Percentiles rank a stretch among this genome's conserved stretches.
These are phyloP conservation scores for Antigone vipio DNA, from an alignment of 2,113 vertebrate species.

Conservation along the genomic window DNA sequence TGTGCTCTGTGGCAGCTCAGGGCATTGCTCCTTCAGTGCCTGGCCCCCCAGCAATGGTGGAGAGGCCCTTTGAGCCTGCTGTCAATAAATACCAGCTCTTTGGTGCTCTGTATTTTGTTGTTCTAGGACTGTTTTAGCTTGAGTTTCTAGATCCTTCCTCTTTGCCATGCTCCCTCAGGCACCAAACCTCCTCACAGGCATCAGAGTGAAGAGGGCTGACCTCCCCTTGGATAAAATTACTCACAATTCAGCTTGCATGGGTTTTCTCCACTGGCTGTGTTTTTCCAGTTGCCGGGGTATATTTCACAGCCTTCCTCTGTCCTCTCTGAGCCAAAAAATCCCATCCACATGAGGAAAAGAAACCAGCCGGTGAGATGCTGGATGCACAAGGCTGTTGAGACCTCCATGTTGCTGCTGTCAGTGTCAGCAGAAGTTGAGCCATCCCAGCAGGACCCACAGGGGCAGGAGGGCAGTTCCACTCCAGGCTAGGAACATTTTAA, in stretches of 20 bases:
- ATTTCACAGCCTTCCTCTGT: neutral
- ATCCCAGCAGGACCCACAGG: neutral
- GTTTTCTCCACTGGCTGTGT: neutral
- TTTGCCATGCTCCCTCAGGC: rapidly evolving
- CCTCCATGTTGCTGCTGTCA: neutral
- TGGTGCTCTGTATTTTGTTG: neutral
- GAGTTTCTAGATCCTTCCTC: neutral
- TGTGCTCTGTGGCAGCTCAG: neutral
- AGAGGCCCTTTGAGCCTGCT: neutral
- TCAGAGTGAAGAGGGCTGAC: neutral
- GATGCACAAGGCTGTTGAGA: neutral
- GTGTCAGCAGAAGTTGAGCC: neutral
- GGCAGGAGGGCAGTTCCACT: neutral
- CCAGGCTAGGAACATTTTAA: neutral
- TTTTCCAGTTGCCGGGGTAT: neutral
- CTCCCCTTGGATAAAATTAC: neutral
- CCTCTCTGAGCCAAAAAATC: neutral
- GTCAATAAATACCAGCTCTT: neutral
- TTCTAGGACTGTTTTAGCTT: neutral
- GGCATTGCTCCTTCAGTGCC: neutral
- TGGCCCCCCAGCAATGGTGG: neutral
- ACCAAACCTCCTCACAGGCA: neutral
- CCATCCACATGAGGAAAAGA: neutral
- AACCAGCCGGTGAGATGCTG: neutral
- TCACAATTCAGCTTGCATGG: neutral